Evolutionary conservation across 2,113 vertebrate genomes (phyloP), one percentile per base, ranked within the genome.

Genomic region (Equus quagga): DNA sequence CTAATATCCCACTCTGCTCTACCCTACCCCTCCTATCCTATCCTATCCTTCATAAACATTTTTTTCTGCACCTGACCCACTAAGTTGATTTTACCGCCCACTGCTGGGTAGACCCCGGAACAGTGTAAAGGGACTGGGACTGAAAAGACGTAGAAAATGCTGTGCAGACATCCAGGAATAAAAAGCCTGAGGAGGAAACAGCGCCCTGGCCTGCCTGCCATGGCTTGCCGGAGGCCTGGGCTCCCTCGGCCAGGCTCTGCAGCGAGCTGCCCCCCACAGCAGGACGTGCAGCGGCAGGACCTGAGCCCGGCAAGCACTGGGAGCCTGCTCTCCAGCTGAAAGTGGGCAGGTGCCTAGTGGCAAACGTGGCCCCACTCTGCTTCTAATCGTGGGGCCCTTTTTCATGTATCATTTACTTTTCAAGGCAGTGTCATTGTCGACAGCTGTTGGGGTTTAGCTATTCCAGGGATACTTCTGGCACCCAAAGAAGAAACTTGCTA

Each of bases 401-500:
- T 36, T 46, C 62, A 46, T 23, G n/a, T 10, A 46, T 46, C 23
- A 3, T 36, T 46, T 8, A 6, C 60, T 67, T 86, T 89, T 64
- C 46, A 51, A 49, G 86, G 46, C 14, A 51, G 21, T 19, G 72
- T 76, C 86, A n/a, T 6, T 18, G 4, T 18, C 54, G 65, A 85
- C 33, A 93, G 60, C 51, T 73, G 18, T 9, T 75, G 36, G 41
- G 73, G 73, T 49, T 76, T 64, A 82, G 62, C 78, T 91, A 4
- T 72, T 76, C 67, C 64, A 78, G 75, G 58, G 54, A 76, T 82
- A 72, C 46, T 78, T 69, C 44, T 65, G 46, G 82, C 93, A n/a
- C 62, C 64, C 58, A 64, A 70, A 89, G 89, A 70, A 87, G 65
- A 97, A 92, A 56, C 28, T 93, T 67, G 84, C 79, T 51, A 80